Percentiles rank a stretch among this genome's conserved stretches.
Evolutionary conservation across 2,888 invertebrate species (phyloP).

Genomic region (Metallyticus violacea): DNA sequence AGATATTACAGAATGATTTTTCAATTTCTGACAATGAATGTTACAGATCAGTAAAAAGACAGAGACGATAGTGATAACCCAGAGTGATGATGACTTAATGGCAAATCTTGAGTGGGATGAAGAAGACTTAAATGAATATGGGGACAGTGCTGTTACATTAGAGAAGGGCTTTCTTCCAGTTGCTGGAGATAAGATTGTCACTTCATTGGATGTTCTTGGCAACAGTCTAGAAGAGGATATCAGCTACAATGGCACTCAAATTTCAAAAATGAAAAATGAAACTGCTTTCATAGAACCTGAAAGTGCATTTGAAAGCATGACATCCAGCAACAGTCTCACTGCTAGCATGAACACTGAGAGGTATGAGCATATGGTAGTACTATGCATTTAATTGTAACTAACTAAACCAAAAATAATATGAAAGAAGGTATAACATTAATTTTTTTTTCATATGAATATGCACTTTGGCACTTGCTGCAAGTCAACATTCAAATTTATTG

Average conservation of each 20-base stretch:
- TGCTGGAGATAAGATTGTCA: neutral
- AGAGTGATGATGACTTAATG: constrained; percentile 34
- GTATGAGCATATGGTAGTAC: constrained; percentile 12
- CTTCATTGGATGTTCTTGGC: neutral
- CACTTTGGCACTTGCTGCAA: too few relatives aligned
- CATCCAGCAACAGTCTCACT: constrained; percentile 8
- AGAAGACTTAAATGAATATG: constrained; percentile 32
- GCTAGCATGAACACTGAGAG: constrained; percentile 29
- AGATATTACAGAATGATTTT: neutral
- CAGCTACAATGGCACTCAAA: too few relatives aligned
- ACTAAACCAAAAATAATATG: too few relatives aligned
- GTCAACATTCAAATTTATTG: too few relatives aligned
- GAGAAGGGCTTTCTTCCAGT: constrained; percentile 9
- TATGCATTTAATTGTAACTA: too few relatives aligned
- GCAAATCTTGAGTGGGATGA: constrained; percentile 36
- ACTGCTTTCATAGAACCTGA: neutral
- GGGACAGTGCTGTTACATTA: constrained; percentile 10
- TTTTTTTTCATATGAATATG: too few relatives aligned
- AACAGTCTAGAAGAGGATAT: neutral
- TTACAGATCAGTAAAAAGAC: neutral
- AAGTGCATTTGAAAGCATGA: neutral
- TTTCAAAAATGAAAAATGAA: neutral
- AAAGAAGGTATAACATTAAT: too few relatives aligned
- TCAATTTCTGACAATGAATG: neutral
- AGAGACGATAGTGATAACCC: neutral